Evolutionary conservation across 2,888 invertebrate species (phyloP), one percentile per base, ranked within the genome.

Genomic region (Disparrhopalites patrizii): DNA sequence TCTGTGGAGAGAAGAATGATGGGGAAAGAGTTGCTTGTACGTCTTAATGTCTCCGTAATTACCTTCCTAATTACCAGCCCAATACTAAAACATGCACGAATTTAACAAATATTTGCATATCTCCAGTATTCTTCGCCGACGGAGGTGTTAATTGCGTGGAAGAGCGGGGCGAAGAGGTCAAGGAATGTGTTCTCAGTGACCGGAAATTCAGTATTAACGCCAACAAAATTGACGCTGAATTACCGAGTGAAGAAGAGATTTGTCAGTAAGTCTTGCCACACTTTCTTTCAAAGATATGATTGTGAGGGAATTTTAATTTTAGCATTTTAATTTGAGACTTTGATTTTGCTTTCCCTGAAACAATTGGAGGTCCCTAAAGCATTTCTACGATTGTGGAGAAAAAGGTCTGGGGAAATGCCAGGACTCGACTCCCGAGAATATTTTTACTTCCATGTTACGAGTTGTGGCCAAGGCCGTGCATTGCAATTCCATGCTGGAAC

Each of bases 101-200:
- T 63, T 69, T 70, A 23, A 67, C 70, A 0, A 70, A 68, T 55
- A 15, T 52, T n/a, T 43, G n/a, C n/a, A n/a, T 57, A 33, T 15
- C 31, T 50, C n/a, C 33, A 68, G 68, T 69, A 18, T 69, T 69
- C 65, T 65, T 69, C 28, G 67, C 66, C 2, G 69, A 69, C 15
- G 75, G 73, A 13, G 75, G 75, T n/a, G 61, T 75, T 47, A 67
- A 68, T 40, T 75, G 75, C 50, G 36, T 73, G 31, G 70, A 75
- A 51, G 47, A 54, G 1, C 68, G 69, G 25, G 75, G 75, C 4
- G 70, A 73, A 30, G 58, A 64, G n/a, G 68, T 75, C 5, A 70
- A 73, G 43, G 61, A 63, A 25, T 75, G 75, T 28, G 52, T 75
- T 13, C 70, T 69, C 15, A 28, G 25, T 8, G 68, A 71, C n/a